These are phyloP conservation scores for Lutjanus erythropterus DNA, from an alignment of 2,113 vertebrate genomes.

Conservation along the genomic window DNA sequence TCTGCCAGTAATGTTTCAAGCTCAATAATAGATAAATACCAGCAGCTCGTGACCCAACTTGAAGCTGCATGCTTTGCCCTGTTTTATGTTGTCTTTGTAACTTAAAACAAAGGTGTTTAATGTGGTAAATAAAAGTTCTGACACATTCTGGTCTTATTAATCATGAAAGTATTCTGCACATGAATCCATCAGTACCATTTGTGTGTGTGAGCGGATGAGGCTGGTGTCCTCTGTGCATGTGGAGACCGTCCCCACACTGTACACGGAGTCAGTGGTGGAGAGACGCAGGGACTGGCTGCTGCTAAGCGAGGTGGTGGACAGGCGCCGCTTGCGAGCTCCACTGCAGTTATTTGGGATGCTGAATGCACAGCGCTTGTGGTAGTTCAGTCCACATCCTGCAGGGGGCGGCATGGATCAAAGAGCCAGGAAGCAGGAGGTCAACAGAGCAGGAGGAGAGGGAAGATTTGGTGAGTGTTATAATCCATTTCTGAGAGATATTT, in stretches of 20 bases:
- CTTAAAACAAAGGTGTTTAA: neutral
- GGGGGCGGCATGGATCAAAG: slow-evolving; percentile 58
- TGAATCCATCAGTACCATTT: slow-evolving; percentile 73
- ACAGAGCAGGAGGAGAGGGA: neutral
- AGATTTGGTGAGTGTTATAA: slow-evolving; percentile 2
- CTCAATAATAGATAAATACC: too few species aligned
- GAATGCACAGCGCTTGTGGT: slow-evolving; percentile 95
- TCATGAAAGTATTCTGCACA: neutral
- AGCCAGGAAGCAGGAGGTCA: neutral
- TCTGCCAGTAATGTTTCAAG: too few species aligned
- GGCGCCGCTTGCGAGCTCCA: slow-evolving; percentile 89
- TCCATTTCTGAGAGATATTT: neutral
- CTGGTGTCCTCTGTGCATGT: slow-evolving; percentile 78
- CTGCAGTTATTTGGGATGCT: slow-evolving; percentile 96
- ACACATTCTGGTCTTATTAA: too few species aligned
- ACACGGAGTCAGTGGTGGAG: slow-evolving; percentile 86
- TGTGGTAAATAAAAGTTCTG: neutral
- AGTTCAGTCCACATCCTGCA: slow-evolving; percentile 93
- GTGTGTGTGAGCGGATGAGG: slow-evolving; percentile 83
- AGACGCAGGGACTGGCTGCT: slow-evolving; percentile 90
- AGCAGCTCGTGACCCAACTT: too few species aligned
- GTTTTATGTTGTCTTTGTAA: too few species aligned
- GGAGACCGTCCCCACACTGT: slow-evolving; percentile 76
- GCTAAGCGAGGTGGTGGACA: slow-evolving; percentile 91
- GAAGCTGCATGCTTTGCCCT: too few species aligned